These are phyloP conservation scores for Piezodorus guildinii DNA, from an alignment of 1,140 invertebrate genomes.

Conservation along the genomic window DNA sequence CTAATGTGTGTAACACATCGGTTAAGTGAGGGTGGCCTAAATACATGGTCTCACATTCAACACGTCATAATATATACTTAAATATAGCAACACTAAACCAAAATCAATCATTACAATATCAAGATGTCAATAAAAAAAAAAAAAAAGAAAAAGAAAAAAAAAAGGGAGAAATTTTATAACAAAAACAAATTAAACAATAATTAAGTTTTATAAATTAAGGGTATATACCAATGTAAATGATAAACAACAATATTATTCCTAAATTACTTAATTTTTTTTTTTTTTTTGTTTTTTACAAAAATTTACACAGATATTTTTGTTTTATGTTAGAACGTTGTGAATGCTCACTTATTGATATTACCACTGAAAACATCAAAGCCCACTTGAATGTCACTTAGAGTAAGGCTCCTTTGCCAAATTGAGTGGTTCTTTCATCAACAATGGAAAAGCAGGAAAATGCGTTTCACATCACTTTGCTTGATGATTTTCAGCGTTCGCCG, in stretches of 20 bases:
- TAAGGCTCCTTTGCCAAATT: constrained; percentile 34
- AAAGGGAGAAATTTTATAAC: background rate
- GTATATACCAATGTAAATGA: constrained; percentile 8
- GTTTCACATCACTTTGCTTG: constrained; percentile 30
- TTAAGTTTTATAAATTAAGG: constrained; percentile 13
- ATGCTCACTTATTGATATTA: constrained; percentile 28
- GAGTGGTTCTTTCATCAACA: constrained; percentile 28
- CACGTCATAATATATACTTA: background rate
- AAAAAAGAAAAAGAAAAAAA: background rate
- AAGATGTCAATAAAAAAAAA: constrained; percentile 5
- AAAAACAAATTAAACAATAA: constrained; percentile 3
- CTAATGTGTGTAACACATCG: constrained; percentile 15
- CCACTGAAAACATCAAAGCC: constrained; percentile 31
- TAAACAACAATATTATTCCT: constrained; percentile 14
- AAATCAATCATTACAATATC: constrained; percentile 4
- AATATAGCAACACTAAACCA: constrained; percentile 1
- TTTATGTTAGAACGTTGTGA: constrained; percentile 28
- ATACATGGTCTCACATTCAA: background rate
- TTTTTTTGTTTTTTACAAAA: constrained; percentile 37
- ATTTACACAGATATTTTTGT: constrained; percentile 30
- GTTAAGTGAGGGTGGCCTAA: constrained; percentile 10
- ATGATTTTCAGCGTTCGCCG: constrained; percentile 34
- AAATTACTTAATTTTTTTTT: constrained; percentile 21
- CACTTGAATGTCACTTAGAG: constrained; percentile 30
- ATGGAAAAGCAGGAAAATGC: constrained; percentile 40